Conservation (phyloP, 2,113 vertebrate species). For the Ictidomys tridecemlineatus region DNA sequence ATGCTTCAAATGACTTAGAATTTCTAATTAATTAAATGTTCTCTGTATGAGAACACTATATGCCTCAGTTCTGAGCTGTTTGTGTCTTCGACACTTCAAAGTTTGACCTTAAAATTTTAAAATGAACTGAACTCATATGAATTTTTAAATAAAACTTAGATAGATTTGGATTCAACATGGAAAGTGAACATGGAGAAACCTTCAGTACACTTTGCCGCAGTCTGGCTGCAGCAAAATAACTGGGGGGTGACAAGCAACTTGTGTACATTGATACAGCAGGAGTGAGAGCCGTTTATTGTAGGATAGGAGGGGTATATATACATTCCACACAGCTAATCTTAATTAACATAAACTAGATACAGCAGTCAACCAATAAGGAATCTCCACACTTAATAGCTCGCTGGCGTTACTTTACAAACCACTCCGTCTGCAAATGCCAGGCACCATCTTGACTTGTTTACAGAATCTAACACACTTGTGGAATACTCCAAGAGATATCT, state of each 20-base stretch:
- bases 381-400: too few species aligned
- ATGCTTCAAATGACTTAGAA: background rate
- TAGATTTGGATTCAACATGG: background rate
- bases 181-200: background rate
- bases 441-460: too few species aligned
- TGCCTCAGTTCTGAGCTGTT: background rate
- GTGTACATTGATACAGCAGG: too few species aligned
- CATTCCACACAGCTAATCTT: too few species aligned
- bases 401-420: too few species aligned
- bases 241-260: too few species aligned
- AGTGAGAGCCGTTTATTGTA: too few species aligned
- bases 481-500: background rate
- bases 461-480: background rate
- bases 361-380: too few species aligned
- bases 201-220: background rate
- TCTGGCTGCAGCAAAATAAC: too few species aligned
- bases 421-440: too few species aligned
- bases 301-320: too few species aligned
- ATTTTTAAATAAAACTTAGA: constrained; percentile 23
- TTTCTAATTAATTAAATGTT: constrained; percentile 18
- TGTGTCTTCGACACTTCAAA: background rate
- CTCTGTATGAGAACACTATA: background rate
- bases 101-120: background rate
- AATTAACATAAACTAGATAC: too few species aligned
- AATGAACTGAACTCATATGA: background rate